Evolutionary conservation across 2,888 invertebrate species (phyloP).

Genomic region (Chrysolina haemoptera): DNA sequence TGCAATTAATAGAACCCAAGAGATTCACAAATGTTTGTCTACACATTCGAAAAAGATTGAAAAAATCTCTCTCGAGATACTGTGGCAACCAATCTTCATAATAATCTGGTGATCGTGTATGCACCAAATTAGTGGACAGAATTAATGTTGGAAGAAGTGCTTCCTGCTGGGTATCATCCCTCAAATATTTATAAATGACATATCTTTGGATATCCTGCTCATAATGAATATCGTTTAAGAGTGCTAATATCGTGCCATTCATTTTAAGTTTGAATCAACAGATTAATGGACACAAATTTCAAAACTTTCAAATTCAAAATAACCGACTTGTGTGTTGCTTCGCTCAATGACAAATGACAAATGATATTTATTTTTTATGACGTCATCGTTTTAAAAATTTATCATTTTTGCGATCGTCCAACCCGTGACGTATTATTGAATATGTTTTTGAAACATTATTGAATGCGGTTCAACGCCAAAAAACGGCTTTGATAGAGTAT

Average conservation of each 20-base stretch:
- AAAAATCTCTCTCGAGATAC: slow-evolving; percentile 34
- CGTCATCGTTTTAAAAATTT: slow-evolving; percentile 18
- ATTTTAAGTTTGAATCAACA: slow-evolving; percentile 3
- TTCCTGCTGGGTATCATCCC: slow-evolving; percentile 16
- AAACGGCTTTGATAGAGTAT: too few relatives aligned
- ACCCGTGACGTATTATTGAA: not conserved
- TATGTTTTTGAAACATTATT: too few relatives aligned
- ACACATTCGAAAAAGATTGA: slow-evolving; percentile 27
- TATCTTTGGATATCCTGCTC: slow-evolving; percentile 12
- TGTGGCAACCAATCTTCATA: slow-evolving; percentile 29
- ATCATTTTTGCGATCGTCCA: slow-evolving; percentile 8
- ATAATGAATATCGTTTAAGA: slow-evolving; percentile 17
- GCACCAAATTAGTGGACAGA: slow-evolving; percentile 2
- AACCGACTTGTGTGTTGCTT: not conserved
- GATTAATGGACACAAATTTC: not conserved
- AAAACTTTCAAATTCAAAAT: not conserved
- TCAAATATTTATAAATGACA: slow-evolving; percentile 7
- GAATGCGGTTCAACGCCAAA: too few relatives aligned
- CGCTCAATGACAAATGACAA: not conserved
- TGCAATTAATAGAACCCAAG: slow-evolving; percentile 11
- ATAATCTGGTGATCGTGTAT: slow-evolving; percentile 23
- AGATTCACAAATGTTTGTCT: slow-evolving; percentile 25
- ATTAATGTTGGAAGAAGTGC: slow-evolving; percentile 2
- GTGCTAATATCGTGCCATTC: slow-evolving; percentile 10
- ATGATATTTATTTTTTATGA: not conserved